Evolutionary conservation across 2,113 vertebrate species (phyloP).

Genomic region (Salminus brasiliensis): DNA sequence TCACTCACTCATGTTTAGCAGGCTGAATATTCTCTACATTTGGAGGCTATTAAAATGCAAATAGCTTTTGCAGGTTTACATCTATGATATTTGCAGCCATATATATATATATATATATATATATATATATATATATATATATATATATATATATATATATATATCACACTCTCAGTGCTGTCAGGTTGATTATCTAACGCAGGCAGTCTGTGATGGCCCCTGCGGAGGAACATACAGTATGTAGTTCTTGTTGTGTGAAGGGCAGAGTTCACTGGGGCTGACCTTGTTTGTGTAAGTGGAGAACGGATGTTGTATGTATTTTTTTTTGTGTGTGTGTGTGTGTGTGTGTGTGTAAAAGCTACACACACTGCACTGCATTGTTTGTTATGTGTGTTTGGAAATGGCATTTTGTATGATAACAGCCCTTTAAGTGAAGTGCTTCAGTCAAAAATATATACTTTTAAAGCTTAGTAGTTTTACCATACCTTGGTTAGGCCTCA

Average conservation of each 20-base stretch:
- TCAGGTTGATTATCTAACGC: background rate
- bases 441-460: too few species aligned
- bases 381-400: too few species aligned
- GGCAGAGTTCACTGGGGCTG: conserved; percentile 17
- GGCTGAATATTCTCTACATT: too few species aligned
- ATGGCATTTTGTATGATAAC: too few species aligned
- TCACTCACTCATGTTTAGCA: too few species aligned
- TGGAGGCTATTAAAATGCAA: too few species aligned
- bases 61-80: too few species aligned
- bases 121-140: background rate
- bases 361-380: too few species aligned
- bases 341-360: too few species aligned
- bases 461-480: too few species aligned
- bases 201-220: background rate
- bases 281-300: conserved; percentile 15
- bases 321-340: background rate
- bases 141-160: background rate
- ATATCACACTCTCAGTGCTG: background rate
- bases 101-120: background rate
- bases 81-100: background rate
- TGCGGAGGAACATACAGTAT: background rate
- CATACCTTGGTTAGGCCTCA: too few species aligned
- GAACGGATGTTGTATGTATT: conserved; percentile 1
- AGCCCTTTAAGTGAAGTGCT: too few species aligned
- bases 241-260: background rate